Evolutionary conservation across 2,113 vertebrate genomes (phyloP), one percentile per base, ranked within the genome.

Genomic region (Ellobius talpinus): DNA sequence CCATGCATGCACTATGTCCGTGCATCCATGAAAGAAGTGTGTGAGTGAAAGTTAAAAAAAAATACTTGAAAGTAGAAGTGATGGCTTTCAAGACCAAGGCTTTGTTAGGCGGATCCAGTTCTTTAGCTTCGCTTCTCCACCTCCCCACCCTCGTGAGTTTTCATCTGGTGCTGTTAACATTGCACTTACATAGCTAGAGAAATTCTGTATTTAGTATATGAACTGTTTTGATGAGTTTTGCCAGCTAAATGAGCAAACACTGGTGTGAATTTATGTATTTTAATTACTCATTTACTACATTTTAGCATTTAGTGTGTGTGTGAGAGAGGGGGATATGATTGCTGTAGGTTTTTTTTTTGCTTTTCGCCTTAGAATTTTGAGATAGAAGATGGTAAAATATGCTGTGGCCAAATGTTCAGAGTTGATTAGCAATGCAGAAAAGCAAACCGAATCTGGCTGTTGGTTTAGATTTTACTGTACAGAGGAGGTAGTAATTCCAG

Each of bases 221-320:
- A 97, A 85, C 82, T 96, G 82, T 95, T 96, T 78, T 95, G 84
- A 52, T 93, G 91, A 95, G 78, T 94, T 96, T 94, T 96, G 65
- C 87, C 90, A 79, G 90, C 63, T 61, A 90, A 91, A 47, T 90
- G 90, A 93, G 82, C 94, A 97, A 97, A 97, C 87, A 89, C 52
- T 89, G 55, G 55, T 97, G 87, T 96, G 94, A 96, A 93, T 94
- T 95, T 91, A 76, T 93, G 82, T 92, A 89, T 93, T 92, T 89
- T 91, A 95, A 87, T 97, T 88, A 95, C 45, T 86, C 91, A n/a
- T 92, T 85, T 96, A 52, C 90, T 78, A 36, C 81, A 65, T 85
- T 94, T 96, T 93, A 36, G 72, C 52, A 70, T 93, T 96, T 95
- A 36, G 73, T 61, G 52, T 58, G 78, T 81, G 78, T 55, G 78